phyloP scores from a whole-genome alignment of 2,797 vertebrate species.

The Chaetophractus vellerosus region DNA sequence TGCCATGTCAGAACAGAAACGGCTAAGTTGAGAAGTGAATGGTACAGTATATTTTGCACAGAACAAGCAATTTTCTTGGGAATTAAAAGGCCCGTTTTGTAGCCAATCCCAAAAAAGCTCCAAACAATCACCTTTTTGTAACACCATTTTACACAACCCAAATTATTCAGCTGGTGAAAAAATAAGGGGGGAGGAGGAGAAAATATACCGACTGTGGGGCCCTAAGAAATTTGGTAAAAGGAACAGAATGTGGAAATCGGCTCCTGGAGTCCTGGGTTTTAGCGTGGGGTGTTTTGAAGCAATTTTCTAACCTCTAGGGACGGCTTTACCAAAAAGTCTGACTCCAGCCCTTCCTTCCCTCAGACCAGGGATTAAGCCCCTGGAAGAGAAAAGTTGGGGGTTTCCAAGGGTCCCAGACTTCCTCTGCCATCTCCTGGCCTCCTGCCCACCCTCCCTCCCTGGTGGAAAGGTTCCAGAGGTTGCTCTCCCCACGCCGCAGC shows the following conservation, averaged over 20 bases:
- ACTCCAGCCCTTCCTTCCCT: background rate
- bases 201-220: background rate
- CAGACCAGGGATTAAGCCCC: background rate
- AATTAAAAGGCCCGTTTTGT: background rate
- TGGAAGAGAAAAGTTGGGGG: background rate
- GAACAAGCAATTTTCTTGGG: background rate
- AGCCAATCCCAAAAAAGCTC: background rate
- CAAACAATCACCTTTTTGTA: background rate
- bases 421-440: background rate
- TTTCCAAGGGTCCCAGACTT: background rate
- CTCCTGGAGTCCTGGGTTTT: background rate
- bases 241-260: background rate
- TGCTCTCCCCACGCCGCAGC: fast-evolving
- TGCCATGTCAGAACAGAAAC: background rate
- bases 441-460: too few species aligned
- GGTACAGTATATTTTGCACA: background rate
- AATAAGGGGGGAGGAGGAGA: fast-evolving
- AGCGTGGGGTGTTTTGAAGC: background rate
- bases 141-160: background rate
- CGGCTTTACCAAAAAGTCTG: background rate
- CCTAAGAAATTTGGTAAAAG: background rate
- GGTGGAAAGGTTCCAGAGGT: background rate
- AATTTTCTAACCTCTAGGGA: background rate
- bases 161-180: background rate
- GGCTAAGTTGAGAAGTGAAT: background rate